Conservation (phyloP, 2,797 vertebrate species). For the Lithobates sylvaticus region DNA sequence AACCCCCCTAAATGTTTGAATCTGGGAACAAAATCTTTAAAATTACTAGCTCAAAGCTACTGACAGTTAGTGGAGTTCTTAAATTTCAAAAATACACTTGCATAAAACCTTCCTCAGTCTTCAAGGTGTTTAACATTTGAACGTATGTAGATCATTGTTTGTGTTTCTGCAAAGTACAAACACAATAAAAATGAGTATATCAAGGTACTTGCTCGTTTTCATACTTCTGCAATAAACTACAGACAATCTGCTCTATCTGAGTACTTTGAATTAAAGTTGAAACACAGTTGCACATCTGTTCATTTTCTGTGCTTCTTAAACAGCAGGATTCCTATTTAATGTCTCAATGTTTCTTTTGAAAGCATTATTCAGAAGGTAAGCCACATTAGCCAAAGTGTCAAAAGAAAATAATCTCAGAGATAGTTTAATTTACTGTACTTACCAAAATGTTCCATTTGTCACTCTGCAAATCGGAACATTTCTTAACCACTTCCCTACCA, state of each 20-base stretch:
- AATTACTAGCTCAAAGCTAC: no score
- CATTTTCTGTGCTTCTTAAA: conserved; percentile 58
- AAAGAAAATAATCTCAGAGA: conserved; percentile 49
- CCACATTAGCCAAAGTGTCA: conserved; percentile 56
- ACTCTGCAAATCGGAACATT: conserved; percentile 11
- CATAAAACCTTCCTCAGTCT: background rate
- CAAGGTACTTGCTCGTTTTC: conserved; percentile 15
- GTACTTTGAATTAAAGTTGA: conserved; percentile 47
- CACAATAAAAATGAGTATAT: background rate
- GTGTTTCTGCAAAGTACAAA: background rate
- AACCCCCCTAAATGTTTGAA: no score
- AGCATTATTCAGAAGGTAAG: conserved; percentile 58
- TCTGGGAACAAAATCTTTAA: no score
- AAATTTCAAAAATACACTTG: background rate
- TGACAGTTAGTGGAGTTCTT: background rate
- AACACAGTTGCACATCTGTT: conserved; percentile 58
- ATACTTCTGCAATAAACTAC: conserved; percentile 39
- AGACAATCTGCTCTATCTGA: background rate
- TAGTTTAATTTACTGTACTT: conserved; percentile 44
- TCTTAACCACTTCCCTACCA: background rate
- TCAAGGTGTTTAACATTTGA: background rate
- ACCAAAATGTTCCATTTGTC: conserved; percentile 51
- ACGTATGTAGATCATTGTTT: background rate
- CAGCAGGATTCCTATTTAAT: conserved; percentile 58
- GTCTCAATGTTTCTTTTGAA: conserved; percentile 58